phyloP scores from a whole-genome alignment of 2,888 invertebrate species.

The Galerucella calmariensis region DNA sequence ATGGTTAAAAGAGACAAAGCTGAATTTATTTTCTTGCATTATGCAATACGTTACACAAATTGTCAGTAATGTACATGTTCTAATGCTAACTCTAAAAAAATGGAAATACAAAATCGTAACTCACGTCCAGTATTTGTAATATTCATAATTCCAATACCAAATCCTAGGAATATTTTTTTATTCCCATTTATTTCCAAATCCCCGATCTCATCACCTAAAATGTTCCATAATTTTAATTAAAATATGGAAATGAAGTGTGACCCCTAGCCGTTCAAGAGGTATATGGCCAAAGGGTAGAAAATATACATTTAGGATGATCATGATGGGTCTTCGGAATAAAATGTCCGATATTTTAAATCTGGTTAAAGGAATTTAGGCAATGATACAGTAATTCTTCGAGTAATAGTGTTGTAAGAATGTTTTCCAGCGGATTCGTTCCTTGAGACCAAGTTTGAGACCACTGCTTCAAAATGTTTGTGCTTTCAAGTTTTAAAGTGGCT shows the following conservation, averaged over 20 bases:
- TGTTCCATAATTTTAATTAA: conserved; percentile 7
- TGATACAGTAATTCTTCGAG: too few relatives aligned
- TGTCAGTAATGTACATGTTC: conserved; percentile 10
- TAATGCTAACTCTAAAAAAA: background rate
- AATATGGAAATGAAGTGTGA: conserved; percentile 15
- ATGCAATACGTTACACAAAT: conserved; percentile 11
- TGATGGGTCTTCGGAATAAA: background rate
- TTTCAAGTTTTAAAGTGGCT: too few relatives aligned
- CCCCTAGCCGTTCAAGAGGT: conserved; percentile 1
- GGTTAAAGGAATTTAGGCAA: background rate
- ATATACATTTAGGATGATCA: conserved; percentile 6
- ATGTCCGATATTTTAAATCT: conserved; percentile 4
- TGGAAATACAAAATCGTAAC: background rate
- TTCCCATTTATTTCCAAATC: conserved; percentile 1
- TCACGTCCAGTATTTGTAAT: background rate
- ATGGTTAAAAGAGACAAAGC: conserved; percentile 4
- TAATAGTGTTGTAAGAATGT: too few relatives aligned
- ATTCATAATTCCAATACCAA: background rate
- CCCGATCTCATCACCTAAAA: conserved; percentile 15
- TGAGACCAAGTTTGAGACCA: too few relatives aligned
- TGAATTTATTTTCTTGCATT: conserved; percentile 7
- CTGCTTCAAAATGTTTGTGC: too few relatives aligned
- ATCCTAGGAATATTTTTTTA: too few relatives aligned
- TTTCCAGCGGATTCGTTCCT: too few relatives aligned
- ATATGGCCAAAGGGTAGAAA: conserved; percentile 17